Evolutionary conservation across 2,888 invertebrate species (phyloP).

Genomic region (Polia nebulosa): DNA sequence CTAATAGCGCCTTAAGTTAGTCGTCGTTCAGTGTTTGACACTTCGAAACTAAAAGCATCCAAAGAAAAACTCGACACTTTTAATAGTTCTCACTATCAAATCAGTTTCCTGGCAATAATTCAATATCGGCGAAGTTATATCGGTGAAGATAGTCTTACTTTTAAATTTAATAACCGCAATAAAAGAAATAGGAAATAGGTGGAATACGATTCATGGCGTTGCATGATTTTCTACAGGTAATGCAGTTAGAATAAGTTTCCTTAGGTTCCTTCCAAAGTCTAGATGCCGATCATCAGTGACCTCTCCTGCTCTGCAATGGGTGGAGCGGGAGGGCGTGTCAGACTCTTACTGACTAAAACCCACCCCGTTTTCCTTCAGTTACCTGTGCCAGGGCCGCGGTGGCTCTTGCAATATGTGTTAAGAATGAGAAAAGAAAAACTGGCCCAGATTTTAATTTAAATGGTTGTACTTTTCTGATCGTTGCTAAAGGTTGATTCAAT

Average conservation of each 20-base stretch:
- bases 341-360: too few species aligned
- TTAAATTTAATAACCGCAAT: constrained; percentile 7
- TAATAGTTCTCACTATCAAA: neutral
- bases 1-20: too few species aligned
- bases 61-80: neutral
- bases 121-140: constrained; percentile 26
- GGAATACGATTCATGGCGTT: constrained; percentile 1
- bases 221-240: constrained; percentile 4
- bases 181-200: neutral
- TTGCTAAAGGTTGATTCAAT: neutral
- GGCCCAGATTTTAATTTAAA: neutral
- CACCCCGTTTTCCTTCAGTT: too few species aligned
- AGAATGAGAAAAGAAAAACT: neutral
- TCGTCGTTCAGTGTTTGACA: too few species aligned
- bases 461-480: constrained; percentile 2
- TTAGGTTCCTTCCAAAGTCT: neutral
- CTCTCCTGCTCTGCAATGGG: too few species aligned
- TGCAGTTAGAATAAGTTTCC: constrained; percentile 1
- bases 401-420: too few species aligned
- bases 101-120: constrained; percentile 10
- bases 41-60: neutral
- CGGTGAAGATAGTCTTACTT: constrained; percentile 10
- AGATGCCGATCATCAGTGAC: too few species aligned
- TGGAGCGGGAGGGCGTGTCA: too few species aligned
- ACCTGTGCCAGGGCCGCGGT: too few species aligned